phyloP scores from a whole-genome alignment of 2,888 invertebrate genomes.

The Muschampia plurimacula region DNA sequence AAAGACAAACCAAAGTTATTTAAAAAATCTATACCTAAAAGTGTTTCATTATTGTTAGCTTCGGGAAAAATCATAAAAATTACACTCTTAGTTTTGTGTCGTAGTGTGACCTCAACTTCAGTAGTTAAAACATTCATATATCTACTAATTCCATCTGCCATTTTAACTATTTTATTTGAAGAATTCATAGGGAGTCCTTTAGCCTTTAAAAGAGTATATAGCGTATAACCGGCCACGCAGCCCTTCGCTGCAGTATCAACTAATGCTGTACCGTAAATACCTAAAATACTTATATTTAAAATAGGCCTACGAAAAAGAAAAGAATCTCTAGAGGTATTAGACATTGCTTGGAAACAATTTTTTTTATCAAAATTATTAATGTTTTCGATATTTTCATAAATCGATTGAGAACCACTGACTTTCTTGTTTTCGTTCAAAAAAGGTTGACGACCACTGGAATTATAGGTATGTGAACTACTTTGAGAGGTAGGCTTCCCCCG shows the following conservation, averaged over 20 bases:
- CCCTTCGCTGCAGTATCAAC: constrained; percentile 4
- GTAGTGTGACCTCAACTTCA: background rate
- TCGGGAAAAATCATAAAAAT: constrained; percentile 3
- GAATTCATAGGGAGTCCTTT: constrained; percentile 1
- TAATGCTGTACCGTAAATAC: background rate
- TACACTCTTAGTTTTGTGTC: background rate
- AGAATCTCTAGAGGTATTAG: background rate
- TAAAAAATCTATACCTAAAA: constrained; percentile 6
- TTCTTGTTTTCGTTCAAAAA: constrained; percentile 5
- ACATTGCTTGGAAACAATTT: background rate
- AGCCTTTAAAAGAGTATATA: constrained; percentile 5
- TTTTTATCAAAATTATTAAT: background rate
- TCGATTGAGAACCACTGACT: background rate
- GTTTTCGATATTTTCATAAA: background rate
- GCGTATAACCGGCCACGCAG: constrained; percentile 4
- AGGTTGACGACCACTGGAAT: background rate
- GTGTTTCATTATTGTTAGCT: background rate
- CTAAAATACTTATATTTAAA: constrained; percentile 6
- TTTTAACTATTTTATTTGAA: constrained; percentile 4
- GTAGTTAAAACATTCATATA: background rate
- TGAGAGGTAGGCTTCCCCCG: background rate
- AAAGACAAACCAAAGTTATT: constrained; percentile 5
- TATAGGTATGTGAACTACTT: background rate
- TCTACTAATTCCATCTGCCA: background rate
- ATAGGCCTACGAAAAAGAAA: constrained; percentile 6